Percentiles rank a stretch among this genome's conserved stretches.
phyloP scores from a whole-genome alignment of 1,140 invertebrate genomes.

The Drosophila kohkoa region DNA sequence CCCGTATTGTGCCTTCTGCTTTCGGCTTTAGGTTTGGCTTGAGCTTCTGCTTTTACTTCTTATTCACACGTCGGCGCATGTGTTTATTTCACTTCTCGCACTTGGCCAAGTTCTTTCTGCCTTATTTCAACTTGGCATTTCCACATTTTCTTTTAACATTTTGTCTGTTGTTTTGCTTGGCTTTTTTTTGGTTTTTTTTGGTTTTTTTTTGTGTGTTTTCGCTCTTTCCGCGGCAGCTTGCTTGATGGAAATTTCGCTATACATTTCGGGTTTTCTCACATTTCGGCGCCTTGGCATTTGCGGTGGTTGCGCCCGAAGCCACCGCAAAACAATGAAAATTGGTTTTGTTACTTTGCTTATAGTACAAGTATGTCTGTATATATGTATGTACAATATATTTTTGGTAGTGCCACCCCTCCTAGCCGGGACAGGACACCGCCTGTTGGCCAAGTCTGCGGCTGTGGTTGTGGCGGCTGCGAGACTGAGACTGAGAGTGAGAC shows the following conservation, averaged over 20 bases:
- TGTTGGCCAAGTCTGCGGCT: constrained; percentile 52
- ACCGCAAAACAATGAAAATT: constrained; percentile 83
- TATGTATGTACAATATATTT: constrained; percentile 10
- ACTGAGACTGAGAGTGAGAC: constrained; percentile 29
- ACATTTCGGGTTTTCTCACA: constrained; percentile 63
- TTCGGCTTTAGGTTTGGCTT: neutral
- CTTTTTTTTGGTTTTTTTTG: constrained; percentile 10
- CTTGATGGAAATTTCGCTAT: constrained; percentile 72
- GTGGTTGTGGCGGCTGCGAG: constrained; percentile 35
- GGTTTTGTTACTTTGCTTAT: constrained; percentile 75
- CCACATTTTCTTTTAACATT: constrained; percentile 49
- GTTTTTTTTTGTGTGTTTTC: constrained; percentile 11
- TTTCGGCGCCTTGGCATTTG: constrained; percentile 44
- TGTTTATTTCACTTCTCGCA: constrained; percentile 73
- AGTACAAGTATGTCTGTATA: too few species aligned
- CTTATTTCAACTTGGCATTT: constrained; percentile 74
- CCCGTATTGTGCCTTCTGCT: constrained; percentile 20
- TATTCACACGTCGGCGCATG: constrained; percentile 57
- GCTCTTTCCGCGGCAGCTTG: constrained; percentile 14
- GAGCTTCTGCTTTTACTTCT: constrained; percentile 8
- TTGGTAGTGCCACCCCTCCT: constrained; percentile 1
- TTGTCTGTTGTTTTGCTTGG: neutral
- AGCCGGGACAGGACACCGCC: constrained; percentile 7
- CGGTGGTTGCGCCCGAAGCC: constrained; percentile 47
- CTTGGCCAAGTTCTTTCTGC: constrained; percentile 64